These are phyloP conservation scores for Noctua pronuba DNA, from an alignment of 2,888 invertebrate species.

Conservation along the genomic window DNA sequence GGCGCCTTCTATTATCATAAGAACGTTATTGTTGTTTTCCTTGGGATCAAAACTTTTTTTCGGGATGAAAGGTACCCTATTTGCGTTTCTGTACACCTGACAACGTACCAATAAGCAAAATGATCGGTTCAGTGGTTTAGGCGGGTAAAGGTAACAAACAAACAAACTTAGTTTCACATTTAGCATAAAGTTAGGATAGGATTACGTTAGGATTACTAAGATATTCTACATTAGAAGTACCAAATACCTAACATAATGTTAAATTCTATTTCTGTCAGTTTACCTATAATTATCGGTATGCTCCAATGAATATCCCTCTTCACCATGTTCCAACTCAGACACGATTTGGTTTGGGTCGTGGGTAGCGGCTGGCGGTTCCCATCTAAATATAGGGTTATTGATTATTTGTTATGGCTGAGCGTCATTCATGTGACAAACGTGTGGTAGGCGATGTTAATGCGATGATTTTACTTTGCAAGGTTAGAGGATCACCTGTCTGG, in stretches of 20 bases:
- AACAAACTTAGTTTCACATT: no score
- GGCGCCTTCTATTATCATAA: no score
- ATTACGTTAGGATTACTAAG: no score
- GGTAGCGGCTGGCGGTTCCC: conserved; percentile 66
- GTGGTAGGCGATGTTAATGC: background rate
- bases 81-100: no score
- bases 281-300: conserved; percentile 78
- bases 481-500: background rate
- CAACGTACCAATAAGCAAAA: no score
- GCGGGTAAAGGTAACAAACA: no score
- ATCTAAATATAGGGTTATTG: conserved; percentile 60
- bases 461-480: background rate
- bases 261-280: conserved; percentile 19
- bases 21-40: no score
- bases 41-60: no score
- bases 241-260: no score
- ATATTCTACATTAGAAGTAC: background rate
- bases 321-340: conserved; percentile 78
- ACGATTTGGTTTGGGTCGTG: conserved; percentile 69
- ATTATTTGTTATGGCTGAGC: conserved; percentile 40
- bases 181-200: no score
- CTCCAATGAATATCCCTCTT: conserved; percentile 79
- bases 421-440: conserved; percentile 25
- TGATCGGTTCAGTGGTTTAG: no score
- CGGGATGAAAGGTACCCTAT: no score